Evolutionary conservation across 2,113 vertebrate genomes (phyloP), one percentile per base, ranked within the genome.

Genomic region (Fregata magnificens): DNA sequence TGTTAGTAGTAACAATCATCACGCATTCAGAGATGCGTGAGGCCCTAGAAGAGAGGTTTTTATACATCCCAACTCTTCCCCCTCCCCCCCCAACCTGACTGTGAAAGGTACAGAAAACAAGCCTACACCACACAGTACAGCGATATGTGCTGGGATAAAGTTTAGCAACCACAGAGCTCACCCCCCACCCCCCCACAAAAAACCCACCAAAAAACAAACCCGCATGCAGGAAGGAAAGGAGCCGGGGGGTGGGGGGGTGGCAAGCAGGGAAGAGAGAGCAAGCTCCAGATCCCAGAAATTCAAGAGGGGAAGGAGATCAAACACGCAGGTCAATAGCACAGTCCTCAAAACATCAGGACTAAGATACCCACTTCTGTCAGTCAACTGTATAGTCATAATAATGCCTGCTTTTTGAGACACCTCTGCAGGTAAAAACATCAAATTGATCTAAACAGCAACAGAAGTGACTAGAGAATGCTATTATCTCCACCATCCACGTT

Each of bases 221-320:
- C 1, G 6, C 14, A 36, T 6, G 16, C 26, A 70, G 36, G 25
- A 78, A 70, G 9, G 38, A 70, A 32, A 87, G 18, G 32, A 13
- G 38, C 10, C 3, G 3, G 3, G 13, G 6, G 24, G 45, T n/a
- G n/a, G n/a, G n/a, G n/a, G n/a, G n/a, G n/a, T n/a, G 45, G 9
- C 45, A 47, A 19, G 11, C 14, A 47, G 13, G 11, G 31, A n/a
- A 28, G 14, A 45, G 22, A 44, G 8, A 47, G 21, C 25, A 59
- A 53, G 13, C n/a, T 67, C 40, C n/a, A 66, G 15, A 53, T 20
- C 15, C 26, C 59, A 79, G 29, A 79, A 61, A 59, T 42, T 59
- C 52, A 61, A 59, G 6, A 59, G 9, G 6, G 19, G 10, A 52
- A 83, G 16, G 29, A 31, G 31, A 61, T 38, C 32, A 63, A 77